Evolutionary conservation across 2,888 invertebrate genomes (phyloP).

Genomic region (Mystacides longicornis): DNA sequence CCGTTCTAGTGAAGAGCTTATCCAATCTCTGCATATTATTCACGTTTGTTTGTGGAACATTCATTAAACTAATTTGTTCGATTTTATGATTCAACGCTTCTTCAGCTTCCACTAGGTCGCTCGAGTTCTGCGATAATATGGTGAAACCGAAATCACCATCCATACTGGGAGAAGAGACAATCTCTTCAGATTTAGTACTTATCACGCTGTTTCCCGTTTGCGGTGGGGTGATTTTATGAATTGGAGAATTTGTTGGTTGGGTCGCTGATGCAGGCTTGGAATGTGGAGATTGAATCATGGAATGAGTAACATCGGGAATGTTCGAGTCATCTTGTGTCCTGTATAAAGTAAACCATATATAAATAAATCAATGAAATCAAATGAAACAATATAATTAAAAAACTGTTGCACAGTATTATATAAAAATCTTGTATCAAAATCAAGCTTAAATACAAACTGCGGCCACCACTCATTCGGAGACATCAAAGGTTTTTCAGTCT

Average conservation of each 20-base stretch:
- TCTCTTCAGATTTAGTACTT: conserved; percentile 11
- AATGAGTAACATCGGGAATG: conserved; percentile 3
- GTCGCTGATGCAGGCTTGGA: conserved; percentile 7
- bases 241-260: conserved; percentile 16
- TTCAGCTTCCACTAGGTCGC: conserved; percentile 30
- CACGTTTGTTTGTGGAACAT: conserved; percentile 32
- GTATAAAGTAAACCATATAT: no score
- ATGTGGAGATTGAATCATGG: background rate
- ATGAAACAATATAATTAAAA: no score
- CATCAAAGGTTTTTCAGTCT: no score
- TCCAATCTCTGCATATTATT: conserved; percentile 45
- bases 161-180: conserved; percentile 15
- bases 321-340: conserved; percentile 20
- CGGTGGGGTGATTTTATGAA: conserved; percentile 8
- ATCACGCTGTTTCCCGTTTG: conserved; percentile 2
- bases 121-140: conserved; percentile 24
- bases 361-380: background rate
- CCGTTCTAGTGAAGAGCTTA: conserved; percentile 66
- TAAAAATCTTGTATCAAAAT: no score
- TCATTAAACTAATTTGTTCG: conserved; percentile 16
- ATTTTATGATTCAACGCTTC: conserved; percentile 30
- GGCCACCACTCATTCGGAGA: no score
- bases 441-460: no score
- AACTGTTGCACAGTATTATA: no score
- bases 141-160: conserved; percentile 24